Percentiles rank a stretch among this genome's conserved stretches.
Conservation (phyloP, 2,113 vertebrate species). For the Burhinus bistriatus region DNA sequence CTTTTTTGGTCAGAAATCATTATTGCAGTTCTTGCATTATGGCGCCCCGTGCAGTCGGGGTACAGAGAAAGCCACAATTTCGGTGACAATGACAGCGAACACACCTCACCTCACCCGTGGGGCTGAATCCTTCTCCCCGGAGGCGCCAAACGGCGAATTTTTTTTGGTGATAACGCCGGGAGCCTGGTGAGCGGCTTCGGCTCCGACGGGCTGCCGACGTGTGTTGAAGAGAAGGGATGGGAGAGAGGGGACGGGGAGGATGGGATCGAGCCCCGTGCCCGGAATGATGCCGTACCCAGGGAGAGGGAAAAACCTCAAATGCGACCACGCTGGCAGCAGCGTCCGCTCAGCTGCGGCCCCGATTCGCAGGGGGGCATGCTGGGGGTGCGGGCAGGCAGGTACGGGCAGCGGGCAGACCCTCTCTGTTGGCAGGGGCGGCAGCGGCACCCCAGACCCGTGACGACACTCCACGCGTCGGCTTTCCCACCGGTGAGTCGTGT, state of each 20-base stretch:
- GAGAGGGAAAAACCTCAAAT: not conserved
- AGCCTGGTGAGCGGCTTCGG: not conserved
- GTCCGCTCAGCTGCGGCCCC: not conserved
- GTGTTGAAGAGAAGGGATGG: no score
- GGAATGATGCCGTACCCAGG: not conserved
- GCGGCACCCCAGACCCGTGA: accelerated
- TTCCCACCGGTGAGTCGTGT: accelerated
- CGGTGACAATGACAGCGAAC: not conserved
- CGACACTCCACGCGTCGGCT: not conserved
- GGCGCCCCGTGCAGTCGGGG: not conserved
- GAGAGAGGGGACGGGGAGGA: not conserved
- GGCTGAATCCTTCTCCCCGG: not conserved
- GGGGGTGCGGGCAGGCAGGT: not conserved
- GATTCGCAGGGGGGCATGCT: no score
- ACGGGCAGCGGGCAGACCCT: not conserved
- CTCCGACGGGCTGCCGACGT: no score
- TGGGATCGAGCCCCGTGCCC: not conserved
- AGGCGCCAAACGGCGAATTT: not conserved
- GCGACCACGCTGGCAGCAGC: not conserved
- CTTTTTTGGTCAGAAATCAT: not conserved
- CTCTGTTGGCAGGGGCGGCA: not conserved
- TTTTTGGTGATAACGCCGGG: not conserved
- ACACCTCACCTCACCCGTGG: no score
- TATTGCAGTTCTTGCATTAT: not conserved
- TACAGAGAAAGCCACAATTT: not conserved